phyloP scores from a whole-genome alignment of 2,113 vertebrate genomes.

The Carettochelys insculpta region DNA sequence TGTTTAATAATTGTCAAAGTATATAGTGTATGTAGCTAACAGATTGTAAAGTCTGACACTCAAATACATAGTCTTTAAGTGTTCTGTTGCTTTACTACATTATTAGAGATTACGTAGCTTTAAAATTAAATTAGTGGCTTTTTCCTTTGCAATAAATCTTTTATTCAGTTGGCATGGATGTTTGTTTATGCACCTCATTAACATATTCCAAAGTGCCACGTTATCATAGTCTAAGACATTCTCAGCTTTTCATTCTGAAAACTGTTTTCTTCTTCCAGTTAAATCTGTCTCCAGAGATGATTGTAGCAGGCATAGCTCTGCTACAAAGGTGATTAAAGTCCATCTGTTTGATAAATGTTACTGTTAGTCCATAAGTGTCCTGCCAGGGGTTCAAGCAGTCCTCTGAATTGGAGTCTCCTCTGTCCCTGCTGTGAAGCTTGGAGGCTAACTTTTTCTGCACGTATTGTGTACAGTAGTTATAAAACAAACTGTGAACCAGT shows the following conservation, averaged over 20 bases:
- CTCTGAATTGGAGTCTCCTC: not conserved
- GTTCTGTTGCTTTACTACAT: not conserved
- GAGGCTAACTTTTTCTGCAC: not conserved
- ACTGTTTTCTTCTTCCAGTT: not conserved
- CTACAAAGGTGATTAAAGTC: not conserved
- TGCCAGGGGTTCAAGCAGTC: not conserved
- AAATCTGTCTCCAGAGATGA: not conserved
- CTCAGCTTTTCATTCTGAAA: not conserved
- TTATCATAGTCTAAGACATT: no score
- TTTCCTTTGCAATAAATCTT: not conserved
- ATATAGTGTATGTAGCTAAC: not conserved
- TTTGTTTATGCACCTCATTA: no score
- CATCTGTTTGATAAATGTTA: not conserved
- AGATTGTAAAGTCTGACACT: not conserved
- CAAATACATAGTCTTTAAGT: not conserved
- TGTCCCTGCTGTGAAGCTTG: not conserved
- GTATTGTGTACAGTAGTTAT: not conserved
- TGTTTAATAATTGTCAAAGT: not conserved
- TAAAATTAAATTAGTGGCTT: slow-evolving; percentile 12
- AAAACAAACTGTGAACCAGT: accelerated
- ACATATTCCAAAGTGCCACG: no score
- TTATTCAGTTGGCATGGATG: not conserved
- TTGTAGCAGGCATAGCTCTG: not conserved
- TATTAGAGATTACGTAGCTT: not conserved
- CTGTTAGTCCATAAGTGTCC: not conserved